Conservation (phyloP, 2,888 invertebrate genomes). For the Dascillus cervinus region DNA sequence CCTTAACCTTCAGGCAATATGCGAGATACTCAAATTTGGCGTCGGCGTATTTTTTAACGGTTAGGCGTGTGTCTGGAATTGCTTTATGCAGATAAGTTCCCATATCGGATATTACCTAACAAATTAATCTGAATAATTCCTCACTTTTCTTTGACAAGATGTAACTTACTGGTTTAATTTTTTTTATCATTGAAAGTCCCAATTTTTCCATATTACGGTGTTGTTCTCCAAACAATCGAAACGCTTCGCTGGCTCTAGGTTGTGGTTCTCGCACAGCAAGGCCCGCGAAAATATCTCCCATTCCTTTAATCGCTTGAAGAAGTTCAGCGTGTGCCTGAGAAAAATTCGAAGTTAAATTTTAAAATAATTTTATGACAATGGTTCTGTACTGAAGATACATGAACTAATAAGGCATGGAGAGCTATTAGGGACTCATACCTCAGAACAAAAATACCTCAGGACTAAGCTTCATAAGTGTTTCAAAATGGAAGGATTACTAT, state of each 20-base stretch:
- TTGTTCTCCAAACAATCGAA: slow-evolving; percentile 88
- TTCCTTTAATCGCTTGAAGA: slow-evolving; percentile 77
- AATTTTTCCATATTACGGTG: slow-evolving; percentile 87
- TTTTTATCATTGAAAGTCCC: slow-evolving; percentile 82
- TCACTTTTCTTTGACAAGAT: slow-evolving; percentile 65
- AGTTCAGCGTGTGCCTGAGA: slow-evolving; percentile 77
- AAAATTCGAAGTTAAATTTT: slow-evolving; percentile 56
- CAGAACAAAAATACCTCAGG: no score
- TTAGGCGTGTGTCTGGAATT: slow-evolving; percentile 95
- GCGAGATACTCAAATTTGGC: slow-evolving; percentile 98
- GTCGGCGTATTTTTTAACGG: slow-evolving; percentile 96
- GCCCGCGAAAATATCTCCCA: slow-evolving; percentile 91
- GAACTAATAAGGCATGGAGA: no score
- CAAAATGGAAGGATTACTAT: no score
- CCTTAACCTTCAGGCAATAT: slow-evolving; percentile 98
- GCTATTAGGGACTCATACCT: no score
- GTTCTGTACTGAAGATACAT: no score
- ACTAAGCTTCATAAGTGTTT: no score
- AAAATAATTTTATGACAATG: no score
- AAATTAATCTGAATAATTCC: no score
- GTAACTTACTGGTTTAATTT: slow-evolving; percentile 73
- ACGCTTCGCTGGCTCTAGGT: slow-evolving; percentile 90
- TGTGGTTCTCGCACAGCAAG: slow-evolving; percentile 96
- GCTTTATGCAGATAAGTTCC: slow-evolving; percentile 96
- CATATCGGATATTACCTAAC: slow-evolving; percentile 82